phyloP scores from a whole-genome alignment of 2,888 invertebrate genomes.

The Aspidapion aeneum region DNA sequence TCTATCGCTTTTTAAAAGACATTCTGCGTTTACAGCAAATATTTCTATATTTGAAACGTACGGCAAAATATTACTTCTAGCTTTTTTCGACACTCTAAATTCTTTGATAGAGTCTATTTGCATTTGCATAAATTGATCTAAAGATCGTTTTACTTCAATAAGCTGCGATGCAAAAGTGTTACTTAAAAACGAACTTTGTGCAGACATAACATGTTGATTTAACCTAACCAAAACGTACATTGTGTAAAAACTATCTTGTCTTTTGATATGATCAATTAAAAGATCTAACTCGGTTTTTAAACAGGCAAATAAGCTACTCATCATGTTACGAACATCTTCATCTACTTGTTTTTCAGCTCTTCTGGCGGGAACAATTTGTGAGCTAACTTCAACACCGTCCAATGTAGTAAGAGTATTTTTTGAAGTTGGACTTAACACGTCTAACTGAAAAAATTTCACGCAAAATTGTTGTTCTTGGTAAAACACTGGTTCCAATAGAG shows the following conservation, averaged over 20 bases:
- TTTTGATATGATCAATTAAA: constrained; percentile 84
- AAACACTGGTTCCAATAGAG: constrained; percentile 86
- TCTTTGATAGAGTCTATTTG: constrained; percentile 80
- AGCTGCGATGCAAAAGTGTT: constrained; percentile 84
- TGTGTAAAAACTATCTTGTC: constrained; percentile 87
- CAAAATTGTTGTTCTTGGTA: constrained; percentile 95
- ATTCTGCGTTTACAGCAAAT: constrained; percentile 83
- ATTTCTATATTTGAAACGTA: constrained; percentile 89
- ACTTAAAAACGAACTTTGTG: constrained; percentile 83
- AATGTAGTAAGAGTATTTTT: constrained; percentile 57
- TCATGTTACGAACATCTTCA: constrained; percentile 79
- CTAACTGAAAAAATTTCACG: constrained; percentile 80
- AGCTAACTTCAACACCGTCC: constrained; percentile 46
- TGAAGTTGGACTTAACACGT: constrained; percentile 53
- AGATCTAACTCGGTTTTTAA: constrained; percentile 83
- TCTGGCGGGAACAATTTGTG: constrained; percentile 46
- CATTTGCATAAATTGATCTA: constrained; percentile 87
- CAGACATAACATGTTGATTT: constrained; percentile 89
- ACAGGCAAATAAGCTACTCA: constrained; percentile 85
- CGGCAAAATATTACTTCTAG: constrained; percentile 85
- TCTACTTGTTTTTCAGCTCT: constrained; percentile 68
- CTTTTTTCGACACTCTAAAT: constrained; percentile 65
- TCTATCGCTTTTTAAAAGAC: constrained; percentile 83
- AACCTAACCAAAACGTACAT: constrained; percentile 90
- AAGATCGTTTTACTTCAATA: constrained; percentile 84